phyloP scores from a whole-genome alignment of 2,113 vertebrate species.

The Lamprotornis superbus region DNA sequence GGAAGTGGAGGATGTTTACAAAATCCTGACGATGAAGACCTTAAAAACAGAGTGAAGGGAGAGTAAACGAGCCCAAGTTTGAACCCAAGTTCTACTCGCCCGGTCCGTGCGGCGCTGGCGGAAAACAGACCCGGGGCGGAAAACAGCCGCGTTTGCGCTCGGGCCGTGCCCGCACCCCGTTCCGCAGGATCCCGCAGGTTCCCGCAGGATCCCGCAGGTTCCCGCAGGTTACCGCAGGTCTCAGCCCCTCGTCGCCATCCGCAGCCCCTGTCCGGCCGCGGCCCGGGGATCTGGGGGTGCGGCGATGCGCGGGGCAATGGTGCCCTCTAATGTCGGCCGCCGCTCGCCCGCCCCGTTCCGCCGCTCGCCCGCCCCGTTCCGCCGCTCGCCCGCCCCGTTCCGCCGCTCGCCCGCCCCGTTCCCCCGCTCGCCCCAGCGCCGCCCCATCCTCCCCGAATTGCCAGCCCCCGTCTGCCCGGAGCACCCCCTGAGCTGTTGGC shows the following conservation, averaged over 20 bases:
- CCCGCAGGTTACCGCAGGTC: not conserved
- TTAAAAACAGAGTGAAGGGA: not conserved
- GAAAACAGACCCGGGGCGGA: not conserved
- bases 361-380: not conserved
- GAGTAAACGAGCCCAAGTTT: not conserved
- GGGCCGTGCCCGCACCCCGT: not conserved
- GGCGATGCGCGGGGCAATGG: not conserved
- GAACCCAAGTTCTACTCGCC: too few species aligned
- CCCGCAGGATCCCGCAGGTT: not conserved
- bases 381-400: not conserved
- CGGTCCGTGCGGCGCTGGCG: not conserved
- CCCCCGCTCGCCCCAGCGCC: not conserved
- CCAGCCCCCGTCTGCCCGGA: not conserved
- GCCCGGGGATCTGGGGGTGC: not conserved
- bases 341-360: not conserved
- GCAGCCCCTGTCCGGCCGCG: not conserved
- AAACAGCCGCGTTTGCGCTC: not conserved
- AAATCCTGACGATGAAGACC: not conserved
- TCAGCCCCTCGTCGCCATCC: not conserved
- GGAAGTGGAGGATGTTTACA: not conserved
- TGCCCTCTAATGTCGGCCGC: conserved; percentile 54
- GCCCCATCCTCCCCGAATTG: accelerated
- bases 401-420: not conserved
- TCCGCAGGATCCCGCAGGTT: not conserved
- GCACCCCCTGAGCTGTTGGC: accelerated